Conservation (phyloP, 2,113 vertebrate genomes). For the Grallaria varia region DNA sequence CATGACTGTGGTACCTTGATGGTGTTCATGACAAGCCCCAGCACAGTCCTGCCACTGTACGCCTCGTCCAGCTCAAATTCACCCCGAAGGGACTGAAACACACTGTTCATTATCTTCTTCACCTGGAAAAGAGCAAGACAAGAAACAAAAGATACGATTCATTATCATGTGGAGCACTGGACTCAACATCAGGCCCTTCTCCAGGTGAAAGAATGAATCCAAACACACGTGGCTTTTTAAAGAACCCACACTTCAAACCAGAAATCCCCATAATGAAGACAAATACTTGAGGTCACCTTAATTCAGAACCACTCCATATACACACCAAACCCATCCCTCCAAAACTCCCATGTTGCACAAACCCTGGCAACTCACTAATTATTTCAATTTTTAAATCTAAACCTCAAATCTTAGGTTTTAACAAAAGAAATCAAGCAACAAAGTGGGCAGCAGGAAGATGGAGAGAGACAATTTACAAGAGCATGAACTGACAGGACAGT, state of each 20-base stretch:
- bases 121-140: slow-evolving; percentile 74
- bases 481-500: neutral
- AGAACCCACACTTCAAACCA: neutral
- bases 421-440: neutral
- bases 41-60: slow-evolving; percentile 84
- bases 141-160: neutral
- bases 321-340: neutral
- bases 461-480: neutral
- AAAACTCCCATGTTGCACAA: neutral
- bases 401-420: neutral
- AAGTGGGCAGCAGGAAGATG: neutral
- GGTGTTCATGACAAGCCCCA: slow-evolving; percentile 84
- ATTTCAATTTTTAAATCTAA: neutral
- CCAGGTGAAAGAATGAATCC: neutral
- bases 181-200: neutral
- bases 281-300: rapidly evolving
- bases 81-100: slow-evolving; percentile 88
- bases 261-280: neutral
- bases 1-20: slow-evolving; percentile 82
- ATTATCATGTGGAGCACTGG: neutral
- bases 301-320: neutral
- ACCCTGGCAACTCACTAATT: neutral
- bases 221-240: neutral
- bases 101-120: slow-evolving; percentile 95
- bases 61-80: slow-evolving; percentile 88